Base-by-base conservation (phyloP, 2,113 vertebrate species). In the Pygoscelis antarcticus region DNA sequence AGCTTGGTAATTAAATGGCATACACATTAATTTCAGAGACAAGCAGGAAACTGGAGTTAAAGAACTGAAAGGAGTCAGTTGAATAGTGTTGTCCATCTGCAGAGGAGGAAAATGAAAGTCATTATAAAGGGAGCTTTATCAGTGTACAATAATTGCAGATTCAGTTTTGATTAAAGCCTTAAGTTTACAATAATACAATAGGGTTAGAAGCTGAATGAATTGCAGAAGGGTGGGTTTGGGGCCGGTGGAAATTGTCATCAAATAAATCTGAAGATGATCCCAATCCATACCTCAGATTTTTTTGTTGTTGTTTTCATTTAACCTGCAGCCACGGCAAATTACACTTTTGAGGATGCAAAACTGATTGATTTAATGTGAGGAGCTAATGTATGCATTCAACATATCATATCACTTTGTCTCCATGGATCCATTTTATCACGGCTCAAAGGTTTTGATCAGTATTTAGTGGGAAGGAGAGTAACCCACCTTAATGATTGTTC, bases 21-120 rank as follows among this genome's bases (percentile, higher is more conserved):
- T 54, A 51, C 40, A 92, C 69, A 83, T 97, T 97, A 97, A 97
- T 98, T 97, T 91, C 82, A 76, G 92, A 76, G 25, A 92, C 40
- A 66, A 87, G 38, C 83, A 87, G 72, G 84, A 92, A 76, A 91
- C 32, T 40, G n/a, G 22, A 87, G 78, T 84, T 69, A 82, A 82
- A 93, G 92, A 83, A 94, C 75, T 87, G 84, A 94, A 94, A 78
- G 51, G 30, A 86, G 76, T 90, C 54, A 62, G 30, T 9, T 70
- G 36, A 89, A 96, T 74, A 57, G 66, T 34, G 15, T 32, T 89
- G 44, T 88, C 77, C 38, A 12, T 83, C 51, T 87, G 23, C 10
- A 7, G 44, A 81, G 38, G 58, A 89, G 5, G 2, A 64, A 85
- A 55, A 83, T 16, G 69, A 87, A 47, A 36, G n/a, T 15, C 10